phyloP scores from a whole-genome alignment of 1,140 invertebrate species.

The Eueides isabella region DNA sequence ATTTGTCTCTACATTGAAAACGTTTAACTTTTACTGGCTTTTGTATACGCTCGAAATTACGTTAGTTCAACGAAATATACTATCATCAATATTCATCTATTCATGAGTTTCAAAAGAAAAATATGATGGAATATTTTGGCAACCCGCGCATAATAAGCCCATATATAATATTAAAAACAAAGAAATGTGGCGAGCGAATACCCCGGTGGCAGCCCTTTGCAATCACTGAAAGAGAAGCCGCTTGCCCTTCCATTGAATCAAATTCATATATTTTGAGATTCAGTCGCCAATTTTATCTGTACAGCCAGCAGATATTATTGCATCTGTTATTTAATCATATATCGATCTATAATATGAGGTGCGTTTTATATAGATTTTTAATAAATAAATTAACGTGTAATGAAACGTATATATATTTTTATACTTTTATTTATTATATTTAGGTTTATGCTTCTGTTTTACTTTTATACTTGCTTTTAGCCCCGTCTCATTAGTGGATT shows the following conservation, averaged over 20 bases:
- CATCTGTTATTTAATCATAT: background rate
- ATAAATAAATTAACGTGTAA: background rate
- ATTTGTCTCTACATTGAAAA: background rate
- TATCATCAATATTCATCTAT: slow-evolving; percentile 42
- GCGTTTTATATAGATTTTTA: background rate
- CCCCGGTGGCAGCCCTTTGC: slow-evolving; percentile 78
- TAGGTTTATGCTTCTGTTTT: background rate
- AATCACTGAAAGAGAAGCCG: slow-evolving; percentile 79
- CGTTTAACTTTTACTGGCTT: background rate
- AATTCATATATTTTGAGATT: slow-evolving; percentile 83
- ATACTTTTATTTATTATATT: background rate
- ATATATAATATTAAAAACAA: slow-evolving; percentile 78
- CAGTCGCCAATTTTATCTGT: slow-evolving; percentile 81
- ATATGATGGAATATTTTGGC: slow-evolving; percentile 69
- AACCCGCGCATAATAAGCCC: slow-evolving; percentile 58
- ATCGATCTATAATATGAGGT: background rate
- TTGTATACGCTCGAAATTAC: slow-evolving; percentile 2
- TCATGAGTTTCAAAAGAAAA: slow-evolving; percentile 50
- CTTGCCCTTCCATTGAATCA: slow-evolving; percentile 81
- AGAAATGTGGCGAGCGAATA: slow-evolving; percentile 63
- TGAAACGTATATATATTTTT: background rate
- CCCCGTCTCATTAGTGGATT: too few relatives aligned
- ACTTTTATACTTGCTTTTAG: background rate
- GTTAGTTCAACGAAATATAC: slow-evolving; percentile 6
- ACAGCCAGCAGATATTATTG: slow-evolving; percentile 55